phyloP scores from a whole-genome alignment of 1,140 invertebrate genomes.

The Homarus americanus region DNA sequence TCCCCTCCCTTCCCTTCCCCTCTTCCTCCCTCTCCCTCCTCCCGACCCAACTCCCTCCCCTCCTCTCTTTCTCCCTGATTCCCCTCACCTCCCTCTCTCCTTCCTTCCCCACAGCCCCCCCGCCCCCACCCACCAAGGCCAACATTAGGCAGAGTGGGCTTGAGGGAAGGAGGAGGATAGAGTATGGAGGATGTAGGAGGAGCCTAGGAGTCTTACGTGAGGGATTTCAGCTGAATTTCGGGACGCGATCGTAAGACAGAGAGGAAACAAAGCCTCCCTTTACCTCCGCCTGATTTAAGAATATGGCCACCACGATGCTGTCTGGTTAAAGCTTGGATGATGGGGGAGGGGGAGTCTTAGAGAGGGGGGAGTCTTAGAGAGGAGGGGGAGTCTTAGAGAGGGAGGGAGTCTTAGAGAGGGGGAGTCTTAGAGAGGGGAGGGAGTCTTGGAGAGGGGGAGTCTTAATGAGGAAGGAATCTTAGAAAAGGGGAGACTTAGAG shows the following conservation, averaged over 20 bases:
- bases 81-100: too few species aligned
- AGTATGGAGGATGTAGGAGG: neutral
- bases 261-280: constrained; percentile 14
- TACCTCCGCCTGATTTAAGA: neutral
- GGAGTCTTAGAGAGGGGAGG: neutral
- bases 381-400: too few species aligned
- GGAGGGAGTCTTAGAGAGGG: neutral
- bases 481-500: neutral
- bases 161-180: neutral
- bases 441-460: neutral
- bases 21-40: too few species aligned
- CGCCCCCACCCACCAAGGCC: too few species aligned
- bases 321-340: too few species aligned
- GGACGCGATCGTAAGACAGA: too few species aligned
- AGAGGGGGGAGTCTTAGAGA: too few species aligned
- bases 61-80: too few species aligned
- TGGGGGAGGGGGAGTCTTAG: too few species aligned
- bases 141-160: constrained; percentile 38
- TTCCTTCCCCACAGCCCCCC: too few species aligned
- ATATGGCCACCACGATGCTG: neutral
- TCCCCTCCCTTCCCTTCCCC: too few species aligned
- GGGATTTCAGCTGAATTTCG: neutral
- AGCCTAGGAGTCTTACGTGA: neutral
- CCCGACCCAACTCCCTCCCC: too few species aligned
- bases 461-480: neutral